These are phyloP conservation scores for Notolabrus celidotus DNA, from an alignment of 2,797 vertebrate genomes.

Conservation along the genomic window DNA sequence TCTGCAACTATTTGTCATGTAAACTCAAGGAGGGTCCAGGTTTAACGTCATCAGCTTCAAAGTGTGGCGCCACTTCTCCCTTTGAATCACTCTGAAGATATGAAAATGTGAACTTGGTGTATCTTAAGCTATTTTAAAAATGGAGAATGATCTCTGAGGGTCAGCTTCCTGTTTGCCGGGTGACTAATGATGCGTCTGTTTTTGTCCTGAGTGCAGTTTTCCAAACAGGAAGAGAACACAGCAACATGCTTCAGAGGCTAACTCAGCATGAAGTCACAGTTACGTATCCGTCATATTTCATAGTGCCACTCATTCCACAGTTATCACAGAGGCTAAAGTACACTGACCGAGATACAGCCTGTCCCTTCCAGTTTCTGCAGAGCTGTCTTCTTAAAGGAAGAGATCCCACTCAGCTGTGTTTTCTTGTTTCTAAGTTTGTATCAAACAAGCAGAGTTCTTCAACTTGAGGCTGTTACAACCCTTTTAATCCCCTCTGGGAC, in stretches of 20 bases:
- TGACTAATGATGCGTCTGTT: conserved; percentile 17
- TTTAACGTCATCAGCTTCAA: too few species aligned
- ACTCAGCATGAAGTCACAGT: conserved; percentile 7
- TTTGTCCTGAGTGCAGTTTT: conserved; percentile 6
- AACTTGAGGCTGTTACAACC: neutral
- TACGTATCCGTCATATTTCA: neutral
- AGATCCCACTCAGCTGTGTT: neutral
- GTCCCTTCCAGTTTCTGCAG: neutral
- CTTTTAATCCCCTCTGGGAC: neutral
- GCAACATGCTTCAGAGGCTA: neutral
- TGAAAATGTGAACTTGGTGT: neutral
- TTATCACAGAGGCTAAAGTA: neutral
- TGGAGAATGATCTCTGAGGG: neutral
- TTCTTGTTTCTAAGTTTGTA: neutral
- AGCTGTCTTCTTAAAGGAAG: neutral
- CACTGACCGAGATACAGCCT: neutral
- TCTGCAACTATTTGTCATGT: too few species aligned
- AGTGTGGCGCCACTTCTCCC: too few species aligned
- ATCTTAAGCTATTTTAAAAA: neutral
- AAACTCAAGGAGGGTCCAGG: too few species aligned
- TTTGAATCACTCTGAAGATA: too few species aligned
- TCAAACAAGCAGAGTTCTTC: neutral
- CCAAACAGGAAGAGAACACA: conserved; percentile 44
- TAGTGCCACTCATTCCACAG: neutral
- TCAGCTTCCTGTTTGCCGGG: conserved; percentile 19